These are phyloP conservation scores for Pomacea canaliculata DNA, from an alignment of 2,888 invertebrate species.

Conservation along the genomic window DNA sequence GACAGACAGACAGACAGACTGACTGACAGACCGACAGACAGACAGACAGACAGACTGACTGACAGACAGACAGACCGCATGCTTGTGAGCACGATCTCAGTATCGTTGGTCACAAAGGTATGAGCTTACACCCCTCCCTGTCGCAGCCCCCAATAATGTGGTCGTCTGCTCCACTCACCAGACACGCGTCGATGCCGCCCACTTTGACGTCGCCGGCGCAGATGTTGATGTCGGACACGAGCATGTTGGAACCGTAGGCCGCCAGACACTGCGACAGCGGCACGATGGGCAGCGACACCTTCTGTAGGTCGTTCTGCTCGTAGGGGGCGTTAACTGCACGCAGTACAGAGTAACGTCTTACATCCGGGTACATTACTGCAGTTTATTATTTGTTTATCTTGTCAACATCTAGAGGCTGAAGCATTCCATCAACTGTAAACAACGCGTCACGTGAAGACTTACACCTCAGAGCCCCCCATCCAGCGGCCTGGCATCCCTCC, in stretches of 20 bases:
- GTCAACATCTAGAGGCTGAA: no score
- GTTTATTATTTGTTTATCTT: no score
- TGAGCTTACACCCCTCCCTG: no score
- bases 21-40: no score
- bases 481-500: slow-evolving; percentile 23
- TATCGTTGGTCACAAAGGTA: no score
- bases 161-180: slow-evolving; percentile 15
- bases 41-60: no score
- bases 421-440: neutral
- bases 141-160: no score
- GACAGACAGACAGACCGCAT: no score
- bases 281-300: slow-evolving; percentile 27
- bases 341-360: no score
- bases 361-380: no score
- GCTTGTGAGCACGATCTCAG: no score
- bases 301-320: slow-evolving; percentile 9
- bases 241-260: slow-evolving; percentile 5
- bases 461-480: slow-evolving; percentile 23
- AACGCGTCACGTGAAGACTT: slow-evolving; percentile 2
- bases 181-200: slow-evolving; percentile 32
- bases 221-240: slow-evolving; percentile 28
- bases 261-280: slow-evolving; percentile 8
- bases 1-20: no score
- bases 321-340: neutral
- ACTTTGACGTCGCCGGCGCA: slow-evolving; percentile 30